These are phyloP conservation scores for Caenorhabditis macrosperma DNA, from an alignment of 2,888 invertebrate species.

Conservation along the genomic window DNA sequence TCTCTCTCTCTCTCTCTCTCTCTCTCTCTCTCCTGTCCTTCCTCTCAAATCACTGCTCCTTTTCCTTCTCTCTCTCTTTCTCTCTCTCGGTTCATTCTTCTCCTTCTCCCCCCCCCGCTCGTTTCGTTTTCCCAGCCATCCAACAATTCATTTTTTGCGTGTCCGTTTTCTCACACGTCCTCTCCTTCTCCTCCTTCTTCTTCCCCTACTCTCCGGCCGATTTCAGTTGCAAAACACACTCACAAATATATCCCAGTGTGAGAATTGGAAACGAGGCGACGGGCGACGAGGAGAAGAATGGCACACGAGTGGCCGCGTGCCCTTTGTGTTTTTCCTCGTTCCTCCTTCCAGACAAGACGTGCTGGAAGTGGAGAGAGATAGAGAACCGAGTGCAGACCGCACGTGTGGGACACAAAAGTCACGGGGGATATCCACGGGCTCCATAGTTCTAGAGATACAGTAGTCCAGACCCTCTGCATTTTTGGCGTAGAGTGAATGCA, in stretches of 20 bases:
- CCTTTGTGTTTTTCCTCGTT: constrained; percentile 43
- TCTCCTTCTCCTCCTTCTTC: background rate
- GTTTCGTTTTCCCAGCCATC: too few species aligned
- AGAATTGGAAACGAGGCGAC: background rate
- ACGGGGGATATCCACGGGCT: too few species aligned
- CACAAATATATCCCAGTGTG: background rate
- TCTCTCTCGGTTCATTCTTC: background rate
- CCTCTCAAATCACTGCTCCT: background rate
- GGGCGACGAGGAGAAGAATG: background rate
- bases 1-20: constrained; percentile 4
- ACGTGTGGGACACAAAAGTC: background rate
- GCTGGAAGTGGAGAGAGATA: background rate
- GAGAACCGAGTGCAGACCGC: too few species aligned
- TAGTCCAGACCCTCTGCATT: too few species aligned
- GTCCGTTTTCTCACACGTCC: background rate
- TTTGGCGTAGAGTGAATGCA: too few species aligned
- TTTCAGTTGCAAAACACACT: constrained; percentile 4
- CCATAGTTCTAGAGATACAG: too few species aligned
- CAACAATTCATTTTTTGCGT: too few species aligned
- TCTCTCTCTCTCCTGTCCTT: constrained; percentile 17
- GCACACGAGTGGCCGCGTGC: too few species aligned
- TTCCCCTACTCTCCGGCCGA: background rate
- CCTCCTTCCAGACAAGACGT: constrained; percentile 7
- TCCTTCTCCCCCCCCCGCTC: background rate
- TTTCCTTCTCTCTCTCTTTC: constrained; percentile 13